Evolutionary conservation across 2,113 vertebrate species (phyloP).

Genomic region (Pardalotus punctatus): DNA sequence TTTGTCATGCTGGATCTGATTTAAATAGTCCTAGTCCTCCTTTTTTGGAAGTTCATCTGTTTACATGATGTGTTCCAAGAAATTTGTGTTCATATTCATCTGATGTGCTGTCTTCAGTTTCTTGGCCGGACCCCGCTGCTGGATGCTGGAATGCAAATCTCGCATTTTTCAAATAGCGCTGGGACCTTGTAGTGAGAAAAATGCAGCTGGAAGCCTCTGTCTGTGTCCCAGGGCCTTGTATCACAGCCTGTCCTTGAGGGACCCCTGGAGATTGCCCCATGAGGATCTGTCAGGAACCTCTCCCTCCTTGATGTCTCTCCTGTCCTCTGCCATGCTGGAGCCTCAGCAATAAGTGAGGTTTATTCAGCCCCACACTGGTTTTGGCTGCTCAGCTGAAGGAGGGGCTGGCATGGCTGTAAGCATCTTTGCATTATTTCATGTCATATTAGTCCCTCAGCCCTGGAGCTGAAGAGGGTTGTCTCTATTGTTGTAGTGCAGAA

Average conservation of each 20-base stretch:
- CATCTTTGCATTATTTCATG: constrained; percentile 7
- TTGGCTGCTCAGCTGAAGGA: not conserved
- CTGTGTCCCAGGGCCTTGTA: not conserved
- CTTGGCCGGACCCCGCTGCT: not conserved
- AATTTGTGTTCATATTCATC: not conserved
- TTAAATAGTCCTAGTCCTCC: constrained; percentile 26
- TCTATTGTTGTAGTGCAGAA: not conserved
- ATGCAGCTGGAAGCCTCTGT: not conserved
- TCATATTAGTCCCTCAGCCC: not conserved
- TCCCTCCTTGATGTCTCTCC: not conserved
- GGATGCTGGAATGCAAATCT: constrained; percentile 36
- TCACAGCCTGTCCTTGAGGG: not conserved
- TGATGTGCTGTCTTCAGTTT: not conserved
- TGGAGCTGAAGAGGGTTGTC: not conserved
- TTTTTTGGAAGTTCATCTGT: constrained; percentile 33
- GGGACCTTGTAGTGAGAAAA: not conserved
- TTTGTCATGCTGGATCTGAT: not conserved
- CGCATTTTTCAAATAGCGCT: constrained; percentile 22
- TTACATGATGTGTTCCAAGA: not conserved
- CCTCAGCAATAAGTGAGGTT: not conserved
- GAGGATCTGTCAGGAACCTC: not conserved
- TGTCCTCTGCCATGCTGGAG: not conserved
- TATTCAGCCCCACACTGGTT: not conserved
- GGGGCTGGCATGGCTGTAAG: not conserved
- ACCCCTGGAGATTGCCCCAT: not conserved